Percentiles rank a stretch among this genome's conserved stretches.
These are phyloP conservation scores for Amphiprion clarkii DNA, from an alignment of 2,797 vertebrate genomes.

Conservation along the genomic window DNA sequence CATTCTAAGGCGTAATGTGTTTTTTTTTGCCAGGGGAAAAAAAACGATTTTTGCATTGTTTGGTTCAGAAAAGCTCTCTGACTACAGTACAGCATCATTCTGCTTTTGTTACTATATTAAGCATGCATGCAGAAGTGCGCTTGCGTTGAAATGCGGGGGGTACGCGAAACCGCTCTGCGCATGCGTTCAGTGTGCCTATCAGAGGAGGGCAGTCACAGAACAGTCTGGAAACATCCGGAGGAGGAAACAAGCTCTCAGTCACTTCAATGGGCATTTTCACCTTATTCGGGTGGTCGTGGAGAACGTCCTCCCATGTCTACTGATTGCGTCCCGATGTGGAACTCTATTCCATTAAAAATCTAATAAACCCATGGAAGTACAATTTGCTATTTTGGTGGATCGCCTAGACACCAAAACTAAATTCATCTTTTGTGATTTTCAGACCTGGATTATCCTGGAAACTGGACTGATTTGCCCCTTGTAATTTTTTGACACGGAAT, in stretches of 20 bases:
- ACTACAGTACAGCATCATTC: slow-evolving; percentile 59
- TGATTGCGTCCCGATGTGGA: slow-evolving; percentile 66
- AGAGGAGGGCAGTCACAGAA: slow-evolving; percentile 52
- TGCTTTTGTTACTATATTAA: slow-evolving; percentile 79
- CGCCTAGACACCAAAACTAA: slow-evolving; percentile 71
- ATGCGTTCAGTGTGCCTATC: slow-evolving; percentile 64
- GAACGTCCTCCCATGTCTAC: slow-evolving; percentile 51
- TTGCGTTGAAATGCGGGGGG: slow-evolving; percentile 79
- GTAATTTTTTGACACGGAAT: slow-evolving; percentile 63
- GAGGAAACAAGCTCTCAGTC: slow-evolving; percentile 26
- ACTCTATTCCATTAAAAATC: slow-evolving; percentile 61
- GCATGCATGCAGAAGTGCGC: slow-evolving; percentile 62
- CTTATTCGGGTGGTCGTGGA: slow-evolving; percentile 50
- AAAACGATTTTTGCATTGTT: background rate
- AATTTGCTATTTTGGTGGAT: slow-evolving; percentile 76
- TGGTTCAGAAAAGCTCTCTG: slow-evolving; percentile 42
- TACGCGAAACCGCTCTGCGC: slow-evolving; percentile 42
- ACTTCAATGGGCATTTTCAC: slow-evolving; percentile 37
- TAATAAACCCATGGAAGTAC: slow-evolving; percentile 76
- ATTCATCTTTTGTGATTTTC: slow-evolving; percentile 66
- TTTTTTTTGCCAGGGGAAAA: background rate
- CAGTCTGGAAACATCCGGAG: slow-evolving; percentile 49
- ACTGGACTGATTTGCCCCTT: slow-evolving; percentile 68
- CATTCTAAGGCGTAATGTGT: background rate
- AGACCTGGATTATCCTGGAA: slow-evolving; percentile 77